Percentiles rank a stretch among this genome's conserved stretches.
phyloP scores from a whole-genome alignment of 2,113 vertebrate species.

The Rhabdornis inornatus region DNA sequence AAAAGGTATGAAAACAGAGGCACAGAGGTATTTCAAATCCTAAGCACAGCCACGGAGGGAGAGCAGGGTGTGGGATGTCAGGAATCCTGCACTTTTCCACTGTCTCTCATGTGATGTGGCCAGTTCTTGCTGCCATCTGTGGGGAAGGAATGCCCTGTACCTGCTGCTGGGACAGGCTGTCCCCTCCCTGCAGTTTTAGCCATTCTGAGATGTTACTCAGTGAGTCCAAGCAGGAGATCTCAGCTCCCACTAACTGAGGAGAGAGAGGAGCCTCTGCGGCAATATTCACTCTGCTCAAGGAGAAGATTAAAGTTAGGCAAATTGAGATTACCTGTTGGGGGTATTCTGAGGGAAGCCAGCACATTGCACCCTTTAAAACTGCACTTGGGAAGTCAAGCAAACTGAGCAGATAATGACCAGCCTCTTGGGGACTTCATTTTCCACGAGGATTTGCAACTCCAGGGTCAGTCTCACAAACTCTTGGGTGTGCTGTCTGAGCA shows the following conservation, averaged over 20 bases:
- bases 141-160: not conserved
- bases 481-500: not conserved
- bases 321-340: not conserved
- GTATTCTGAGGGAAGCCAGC: not conserved
- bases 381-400: not conserved
- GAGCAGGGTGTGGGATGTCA: rapidly evolving
- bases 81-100: not conserved
- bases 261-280: not conserved
- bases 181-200: not conserved
- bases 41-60: rapidly evolving
- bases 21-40: not conserved
- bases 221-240: not conserved
- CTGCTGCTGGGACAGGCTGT: not conserved
- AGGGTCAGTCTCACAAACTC: not conserved
- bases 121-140: rapidly evolving
- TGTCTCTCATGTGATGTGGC: not conserved
- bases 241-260: not conserved
- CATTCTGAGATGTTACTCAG: not conserved
- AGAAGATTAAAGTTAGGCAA: not conserved
- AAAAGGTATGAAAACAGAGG: conserved; percentile 79
- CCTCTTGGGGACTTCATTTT: not conserved
- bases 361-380: not conserved
- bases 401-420: not conserved
- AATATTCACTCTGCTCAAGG: not conserved
- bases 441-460: not conserved